phyloP scores from a whole-genome alignment of 2,888 invertebrate species.

The Drosophila mettleri region DNA sequence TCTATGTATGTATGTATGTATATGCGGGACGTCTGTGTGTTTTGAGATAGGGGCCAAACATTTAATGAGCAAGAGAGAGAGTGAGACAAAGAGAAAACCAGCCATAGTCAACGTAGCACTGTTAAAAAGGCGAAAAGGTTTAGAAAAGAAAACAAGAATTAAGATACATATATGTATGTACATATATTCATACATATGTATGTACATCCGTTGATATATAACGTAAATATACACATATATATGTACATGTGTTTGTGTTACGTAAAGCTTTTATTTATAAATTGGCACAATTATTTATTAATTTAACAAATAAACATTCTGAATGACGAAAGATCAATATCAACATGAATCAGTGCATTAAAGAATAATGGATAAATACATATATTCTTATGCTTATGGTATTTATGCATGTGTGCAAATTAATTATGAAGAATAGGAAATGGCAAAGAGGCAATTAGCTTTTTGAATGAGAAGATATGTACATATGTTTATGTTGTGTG shows the following conservation, averaged over 20 bases:
- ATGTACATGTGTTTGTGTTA: constrained; percentile 36
- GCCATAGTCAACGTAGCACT: constrained; percentile 23
- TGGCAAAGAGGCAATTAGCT: constrained; percentile 42
- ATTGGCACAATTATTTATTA: constrained; percentile 51
- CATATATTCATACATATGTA: constrained; percentile 12
- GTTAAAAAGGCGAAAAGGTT: constrained; percentile 42
- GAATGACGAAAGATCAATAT: constrained; percentile 22
- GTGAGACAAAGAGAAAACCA: constrained; percentile 25
- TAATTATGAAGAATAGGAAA: constrained; percentile 56
- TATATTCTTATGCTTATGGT: constrained; percentile 1
- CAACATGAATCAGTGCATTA: constrained; percentile 31
- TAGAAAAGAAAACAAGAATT: constrained; percentile 47
- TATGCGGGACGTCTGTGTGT: constrained; percentile 7
- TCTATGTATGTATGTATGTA: too few species aligned
- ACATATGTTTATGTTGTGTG: neutral
- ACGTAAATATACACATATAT: neutral
- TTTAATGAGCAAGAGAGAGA: constrained; percentile 16
- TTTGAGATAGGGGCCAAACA: constrained; percentile 13
- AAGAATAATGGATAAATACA: constrained; percentile 46
- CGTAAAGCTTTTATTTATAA: constrained; percentile 58
- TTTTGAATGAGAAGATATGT: constrained; percentile 16
- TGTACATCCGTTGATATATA: constrained; percentile 15
- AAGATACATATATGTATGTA: constrained; percentile 1
- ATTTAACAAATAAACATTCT: constrained; percentile 48
- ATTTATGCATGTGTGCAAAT: constrained; percentile 16